phyloP scores from a whole-genome alignment of 2,888 invertebrate genomes.

The Meloe dianella region DNA sequence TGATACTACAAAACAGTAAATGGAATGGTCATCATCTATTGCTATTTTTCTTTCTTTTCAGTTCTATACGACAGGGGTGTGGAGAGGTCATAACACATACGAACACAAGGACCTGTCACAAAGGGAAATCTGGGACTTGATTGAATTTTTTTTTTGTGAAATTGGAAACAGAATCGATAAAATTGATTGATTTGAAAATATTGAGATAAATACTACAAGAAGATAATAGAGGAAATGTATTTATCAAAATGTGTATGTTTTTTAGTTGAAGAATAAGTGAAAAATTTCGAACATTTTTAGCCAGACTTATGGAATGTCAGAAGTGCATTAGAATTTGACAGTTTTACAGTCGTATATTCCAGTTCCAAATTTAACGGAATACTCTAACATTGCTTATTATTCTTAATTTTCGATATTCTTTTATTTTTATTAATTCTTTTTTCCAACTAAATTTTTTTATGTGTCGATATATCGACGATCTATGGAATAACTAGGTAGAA shows the following conservation, averaged over 20 bases:
- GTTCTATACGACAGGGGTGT: neutral
- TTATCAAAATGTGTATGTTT: neutral
- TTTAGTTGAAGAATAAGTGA: neutral
- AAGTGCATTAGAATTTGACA: conserved; percentile 8
- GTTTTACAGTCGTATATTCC: neutral
- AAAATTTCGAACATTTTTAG: conserved; percentile 3
- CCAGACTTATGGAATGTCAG: conserved; percentile 9
- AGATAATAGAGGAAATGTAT: too few species aligned
- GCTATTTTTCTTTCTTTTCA: neutral
- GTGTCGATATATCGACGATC: conserved; percentile 24
- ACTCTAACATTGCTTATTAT: neutral
- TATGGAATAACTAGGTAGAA: conserved; percentile 25
- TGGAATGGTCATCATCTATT: conserved; percentile 31
- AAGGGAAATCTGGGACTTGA: neutral
- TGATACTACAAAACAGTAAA: conserved; percentile 39
- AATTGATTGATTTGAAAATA: too few species aligned
- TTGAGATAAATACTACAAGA: too few species aligned
- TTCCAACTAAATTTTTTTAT: neutral
- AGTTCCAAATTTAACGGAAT: neutral
- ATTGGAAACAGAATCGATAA: too few species aligned
- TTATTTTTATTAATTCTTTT: neutral
- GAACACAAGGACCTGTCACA: neutral
- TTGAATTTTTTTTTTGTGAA: neutral
- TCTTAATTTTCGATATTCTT: neutral
- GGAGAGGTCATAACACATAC: neutral